Conservation (phyloP, 2,113 vertebrate species). For the Prunella fulvescens region DNA sequence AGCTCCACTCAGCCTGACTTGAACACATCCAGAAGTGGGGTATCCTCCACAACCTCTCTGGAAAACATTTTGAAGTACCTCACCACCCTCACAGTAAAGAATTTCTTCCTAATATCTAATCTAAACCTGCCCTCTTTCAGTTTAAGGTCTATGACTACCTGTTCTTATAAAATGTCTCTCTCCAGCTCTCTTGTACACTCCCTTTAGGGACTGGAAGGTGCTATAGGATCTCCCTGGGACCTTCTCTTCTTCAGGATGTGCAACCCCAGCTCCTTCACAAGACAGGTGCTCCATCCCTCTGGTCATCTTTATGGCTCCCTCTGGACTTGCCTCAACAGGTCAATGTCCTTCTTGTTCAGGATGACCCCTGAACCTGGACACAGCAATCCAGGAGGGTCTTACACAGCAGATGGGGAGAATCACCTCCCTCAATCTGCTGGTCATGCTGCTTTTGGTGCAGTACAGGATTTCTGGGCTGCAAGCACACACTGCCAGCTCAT, state of each 20-base stretch:
- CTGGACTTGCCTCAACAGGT: not conserved
- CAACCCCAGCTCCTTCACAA: accelerated
- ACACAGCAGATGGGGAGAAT: not conserved
- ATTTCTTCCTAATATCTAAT: not conserved
- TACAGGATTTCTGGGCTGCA: not conserved
- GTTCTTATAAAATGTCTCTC: not conserved
- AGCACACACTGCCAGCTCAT: not conserved
- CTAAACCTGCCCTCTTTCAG: not conserved
- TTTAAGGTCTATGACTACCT: not conserved
- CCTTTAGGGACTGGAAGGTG: not conserved
- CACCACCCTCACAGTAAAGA: not conserved
- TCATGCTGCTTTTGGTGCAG: not conserved
- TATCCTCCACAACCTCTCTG: not conserved
- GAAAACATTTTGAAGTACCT: not conserved
- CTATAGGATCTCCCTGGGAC: not conserved
- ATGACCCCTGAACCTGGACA: not conserved
- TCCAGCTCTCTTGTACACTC: not conserved
- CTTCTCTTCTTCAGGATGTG: not conserved
- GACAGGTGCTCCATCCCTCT: not conserved
- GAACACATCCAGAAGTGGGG: not conserved
- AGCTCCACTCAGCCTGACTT: not conserved
- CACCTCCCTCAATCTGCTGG: accelerated
- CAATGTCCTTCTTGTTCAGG: not conserved
- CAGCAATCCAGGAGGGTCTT: not conserved
- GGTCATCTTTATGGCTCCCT: not conserved